Conservation (phyloP, 2,797 vertebrate species). For the Numenius phaeopus region DNA sequence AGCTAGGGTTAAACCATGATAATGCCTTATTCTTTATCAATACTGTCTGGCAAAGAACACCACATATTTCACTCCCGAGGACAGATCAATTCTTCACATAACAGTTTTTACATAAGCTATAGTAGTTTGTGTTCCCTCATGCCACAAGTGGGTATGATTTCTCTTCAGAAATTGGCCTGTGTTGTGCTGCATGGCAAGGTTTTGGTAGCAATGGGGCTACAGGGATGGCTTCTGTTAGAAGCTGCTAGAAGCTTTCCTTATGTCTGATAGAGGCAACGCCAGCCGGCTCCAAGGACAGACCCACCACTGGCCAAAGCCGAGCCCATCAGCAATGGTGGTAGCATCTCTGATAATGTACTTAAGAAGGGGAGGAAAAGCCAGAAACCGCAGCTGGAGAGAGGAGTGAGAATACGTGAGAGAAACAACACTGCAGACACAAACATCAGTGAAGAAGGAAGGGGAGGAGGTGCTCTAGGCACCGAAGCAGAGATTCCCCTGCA, state of each 20-base stretch:
- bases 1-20: background rate
- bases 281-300: background rate
- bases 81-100: background rate
- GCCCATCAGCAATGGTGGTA: background rate
- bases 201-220: background rate
- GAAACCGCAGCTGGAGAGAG: too few species aligned
- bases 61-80: fast-evolving
- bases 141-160: background rate
- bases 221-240: background rate
- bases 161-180: background rate
- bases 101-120: background rate
- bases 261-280: background rate
- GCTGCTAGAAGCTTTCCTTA: background rate
- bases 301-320: background rate
- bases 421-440: background rate
- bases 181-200: background rate
- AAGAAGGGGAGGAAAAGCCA: background rate
- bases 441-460: background rate
- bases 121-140: background rate
- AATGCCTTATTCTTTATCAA: background rate
- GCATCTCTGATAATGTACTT: background rate
- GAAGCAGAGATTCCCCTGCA: background rate
- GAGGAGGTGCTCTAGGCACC: background rate
- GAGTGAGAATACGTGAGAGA: background rate
- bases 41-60: background rate